These are phyloP conservation scores for Hedya salicella DNA, from an alignment of 2,888 invertebrate genomes.

Conservation along the genomic window DNA sequence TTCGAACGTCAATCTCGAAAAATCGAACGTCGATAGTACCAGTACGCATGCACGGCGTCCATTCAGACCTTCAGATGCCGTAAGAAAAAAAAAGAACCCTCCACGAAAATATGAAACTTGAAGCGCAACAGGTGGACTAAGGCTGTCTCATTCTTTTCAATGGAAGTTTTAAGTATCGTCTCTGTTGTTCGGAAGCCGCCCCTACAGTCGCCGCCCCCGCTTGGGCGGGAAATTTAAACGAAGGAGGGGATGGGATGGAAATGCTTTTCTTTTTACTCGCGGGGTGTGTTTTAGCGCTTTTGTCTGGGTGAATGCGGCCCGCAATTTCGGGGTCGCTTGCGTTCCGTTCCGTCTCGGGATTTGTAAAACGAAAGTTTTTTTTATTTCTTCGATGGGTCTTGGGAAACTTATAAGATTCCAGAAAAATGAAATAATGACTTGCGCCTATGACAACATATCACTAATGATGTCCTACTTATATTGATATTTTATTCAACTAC, in stretches of 20 bases:
- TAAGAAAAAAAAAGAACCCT: constrained; percentile 79
- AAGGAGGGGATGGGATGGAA: constrained; percentile 81
- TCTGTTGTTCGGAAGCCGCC: constrained; percentile 81
- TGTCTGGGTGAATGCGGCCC: constrained; percentile 84
- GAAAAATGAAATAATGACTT: no score
- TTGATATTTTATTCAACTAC: no score
- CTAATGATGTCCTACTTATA: no score
- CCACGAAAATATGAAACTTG: constrained; percentile 78
- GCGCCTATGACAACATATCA: no score
- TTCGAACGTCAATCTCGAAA: constrained; percentile 55
- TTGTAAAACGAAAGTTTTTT: constrained; percentile 71
- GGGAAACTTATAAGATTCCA: neutral
- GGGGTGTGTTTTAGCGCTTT: constrained; percentile 83
- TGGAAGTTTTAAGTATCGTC: constrained; percentile 74
- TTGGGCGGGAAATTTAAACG: constrained; percentile 83
- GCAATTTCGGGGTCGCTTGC: constrained; percentile 84
- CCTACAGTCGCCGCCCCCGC: constrained; percentile 80
- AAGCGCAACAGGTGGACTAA: constrained; percentile 83
- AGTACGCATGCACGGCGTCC: constrained; percentile 79
- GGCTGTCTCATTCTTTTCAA: constrained; percentile 84
- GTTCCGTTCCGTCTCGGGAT: constrained; percentile 72
- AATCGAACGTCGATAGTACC: constrained; percentile 73
- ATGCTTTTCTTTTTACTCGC: constrained; percentile 83
- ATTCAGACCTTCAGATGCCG: constrained; percentile 75
- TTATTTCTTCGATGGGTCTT: constrained; percentile 53